Evolutionary conservation across 2,888 invertebrate genomes (phyloP), one percentile per base, ranked within the genome.

Genomic region (Urechis unicinctus): DNA sequence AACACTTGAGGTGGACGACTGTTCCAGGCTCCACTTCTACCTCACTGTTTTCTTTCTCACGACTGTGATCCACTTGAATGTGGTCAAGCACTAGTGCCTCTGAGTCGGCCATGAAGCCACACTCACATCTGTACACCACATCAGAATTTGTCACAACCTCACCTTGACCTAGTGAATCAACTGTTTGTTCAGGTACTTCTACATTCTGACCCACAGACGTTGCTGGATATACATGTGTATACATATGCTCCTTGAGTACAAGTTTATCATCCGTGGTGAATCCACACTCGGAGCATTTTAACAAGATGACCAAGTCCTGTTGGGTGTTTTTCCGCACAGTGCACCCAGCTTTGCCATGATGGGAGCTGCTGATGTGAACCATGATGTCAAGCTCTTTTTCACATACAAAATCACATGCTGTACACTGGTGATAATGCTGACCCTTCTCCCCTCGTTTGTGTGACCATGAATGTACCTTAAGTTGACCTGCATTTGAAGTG

Each of bases 231-330:
- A 72, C 60, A 53, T 74, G 74, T 9, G 62, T 60, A 57, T 68
- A 63, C 70, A 74, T 69, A 53, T 75, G 75, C 21, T 64, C 57
- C 52, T 63, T 65, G 57, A 75, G 67, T 1, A 62, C 53, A 25
- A 68, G 66, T 6, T 66, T 63, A 28, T 67, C 64, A 22, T 62
- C 60, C 6, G 70, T 68, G 3, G 68, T 66, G 60, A 70, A 73
- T 9, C 75, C 73, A 66, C 75, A 75, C 53, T 69, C 74, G 0
- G 74, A 67, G 57, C 74, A 75, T 56, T 73, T 71, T 28, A 74
- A 65, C 52, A 68, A 64, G 6, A 72, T 50, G 25, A 50, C 31
- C 1, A 50, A 47, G 9, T 36, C 31, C 13, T 52, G 52, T 29
- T 21, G n/a, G 6, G 43, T 31, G 13, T 22, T 24, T n/a, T 24